Evolutionary conservation across 2,888 invertebrate genomes (phyloP).

Genomic region (Diarsia rubi): DNA sequence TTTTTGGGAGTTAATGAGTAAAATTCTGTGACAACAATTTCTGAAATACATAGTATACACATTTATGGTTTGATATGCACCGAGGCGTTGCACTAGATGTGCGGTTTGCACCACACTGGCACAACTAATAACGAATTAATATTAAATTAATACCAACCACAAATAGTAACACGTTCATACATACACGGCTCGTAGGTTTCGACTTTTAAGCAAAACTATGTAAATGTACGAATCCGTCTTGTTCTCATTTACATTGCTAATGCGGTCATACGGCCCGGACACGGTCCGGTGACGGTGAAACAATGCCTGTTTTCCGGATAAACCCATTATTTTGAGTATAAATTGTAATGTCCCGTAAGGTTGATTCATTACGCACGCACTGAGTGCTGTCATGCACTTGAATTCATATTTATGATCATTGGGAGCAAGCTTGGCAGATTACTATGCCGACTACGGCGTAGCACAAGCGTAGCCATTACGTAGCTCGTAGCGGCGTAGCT

Average conservation of each 20-base stretch:
- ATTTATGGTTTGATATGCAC: neutral
- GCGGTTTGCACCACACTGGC: neutral
- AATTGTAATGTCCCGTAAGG: constrained; percentile 53
- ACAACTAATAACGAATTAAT: constrained; percentile 7
- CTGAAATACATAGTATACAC: no score
- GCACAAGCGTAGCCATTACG: constrained; percentile 39
- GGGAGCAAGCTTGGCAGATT: constrained; percentile 37
- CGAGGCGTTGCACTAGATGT: neutral
- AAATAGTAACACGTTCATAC: constrained; percentile 27
- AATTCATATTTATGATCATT: constrained; percentile 44
- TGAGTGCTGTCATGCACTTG: constrained; percentile 39
- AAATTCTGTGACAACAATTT: neutral
- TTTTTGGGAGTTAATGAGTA: no score
- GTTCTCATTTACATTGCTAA: constrained; percentile 69
- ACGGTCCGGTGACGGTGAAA: constrained; percentile 38
- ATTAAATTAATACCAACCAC: neutral
- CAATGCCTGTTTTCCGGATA: constrained; percentile 61
- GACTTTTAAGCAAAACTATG: constrained; percentile 65
- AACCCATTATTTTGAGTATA: constrained; percentile 62
- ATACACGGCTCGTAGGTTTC: constrained; percentile 43
- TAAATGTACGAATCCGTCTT: constrained; percentile 63
- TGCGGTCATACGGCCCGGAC: constrained; percentile 54
- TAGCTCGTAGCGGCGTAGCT: constrained; percentile 55
- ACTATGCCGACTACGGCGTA: constrained; percentile 28
- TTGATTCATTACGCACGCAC: constrained; percentile 52